These are phyloP conservation scores for Hypolimnas misippus DNA, from an alignment of 2,888 invertebrate species.

Conservation along the genomic window DNA sequence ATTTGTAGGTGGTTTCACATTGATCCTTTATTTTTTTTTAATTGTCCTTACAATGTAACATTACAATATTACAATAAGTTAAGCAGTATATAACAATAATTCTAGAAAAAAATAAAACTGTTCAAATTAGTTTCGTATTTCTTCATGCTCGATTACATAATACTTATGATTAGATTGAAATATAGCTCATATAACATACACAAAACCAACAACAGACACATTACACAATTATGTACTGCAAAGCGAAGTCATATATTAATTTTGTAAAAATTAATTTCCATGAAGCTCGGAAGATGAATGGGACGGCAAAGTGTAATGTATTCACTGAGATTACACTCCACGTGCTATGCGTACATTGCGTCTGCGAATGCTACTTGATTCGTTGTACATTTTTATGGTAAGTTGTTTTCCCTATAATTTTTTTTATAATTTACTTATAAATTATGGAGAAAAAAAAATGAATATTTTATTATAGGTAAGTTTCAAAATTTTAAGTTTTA, in stretches of 20 bases:
- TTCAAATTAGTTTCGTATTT: too few species aligned
- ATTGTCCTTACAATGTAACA: not conserved
- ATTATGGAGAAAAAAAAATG: too few species aligned
- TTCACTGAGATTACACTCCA: constrained; percentile 13
- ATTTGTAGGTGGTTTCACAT: constrained; percentile 3
- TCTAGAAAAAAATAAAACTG: too few species aligned
- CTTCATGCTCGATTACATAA: too few species aligned
- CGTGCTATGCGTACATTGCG: constrained; percentile 37
- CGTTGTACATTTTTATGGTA: constrained; percentile 28
- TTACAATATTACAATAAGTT: too few species aligned
- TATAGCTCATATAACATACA: not conserved
- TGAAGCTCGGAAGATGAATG: constrained; percentile 8
- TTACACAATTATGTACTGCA: constrained; percentile 20
- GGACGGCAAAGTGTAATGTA: constrained; percentile 22
- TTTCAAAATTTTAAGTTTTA: too few species aligned
- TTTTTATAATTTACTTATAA: not conserved
- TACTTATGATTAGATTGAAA: too few species aligned
- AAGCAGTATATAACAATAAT: too few species aligned
- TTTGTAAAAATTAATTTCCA: constrained; percentile 24
- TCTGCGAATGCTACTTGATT: constrained; percentile 35
- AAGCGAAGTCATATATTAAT: constrained; percentile 23
- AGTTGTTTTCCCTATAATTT: constrained; percentile 17
- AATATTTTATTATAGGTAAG: too few species aligned
- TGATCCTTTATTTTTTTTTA: not conserved
- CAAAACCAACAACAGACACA: constrained; percentile 7